Conservation (phyloP, 2,888 invertebrate genomes). For the Antheraea yamamai region DNA sequence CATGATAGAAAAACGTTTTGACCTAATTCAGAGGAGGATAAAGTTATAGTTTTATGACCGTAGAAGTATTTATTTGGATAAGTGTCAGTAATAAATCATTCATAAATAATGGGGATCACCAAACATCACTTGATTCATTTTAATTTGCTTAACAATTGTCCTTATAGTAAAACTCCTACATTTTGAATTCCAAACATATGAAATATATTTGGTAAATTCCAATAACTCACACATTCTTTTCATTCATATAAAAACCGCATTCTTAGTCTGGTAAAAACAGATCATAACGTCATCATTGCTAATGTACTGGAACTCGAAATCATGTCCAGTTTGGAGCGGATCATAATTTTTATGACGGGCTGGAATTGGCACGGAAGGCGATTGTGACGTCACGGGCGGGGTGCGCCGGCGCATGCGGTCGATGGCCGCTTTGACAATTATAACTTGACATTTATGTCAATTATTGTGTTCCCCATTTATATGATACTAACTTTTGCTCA, state of each 20-base stretch:
- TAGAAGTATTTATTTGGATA: not conserved
- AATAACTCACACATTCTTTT: not conserved
- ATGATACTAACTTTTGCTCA: not conserved
- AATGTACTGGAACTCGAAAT: constrained; percentile 34
- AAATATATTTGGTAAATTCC: not conserved
- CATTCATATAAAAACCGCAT: not conserved
- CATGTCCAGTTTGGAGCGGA: constrained; percentile 54
- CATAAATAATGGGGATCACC: not conserved
- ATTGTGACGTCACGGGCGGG: constrained; percentile 50
- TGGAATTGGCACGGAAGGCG: constrained; percentile 48
- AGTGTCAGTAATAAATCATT: not conserved
- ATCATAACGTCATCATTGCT: not conserved
- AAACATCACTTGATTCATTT: not conserved
- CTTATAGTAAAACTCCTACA: not conserved
- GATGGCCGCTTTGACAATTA: constrained; percentile 41
- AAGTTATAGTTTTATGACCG: too few relatives aligned
- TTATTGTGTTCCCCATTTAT: not conserved
- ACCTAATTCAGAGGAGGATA: too few relatives aligned
- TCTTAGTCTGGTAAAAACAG: not conserved
- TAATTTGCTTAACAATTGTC: not conserved
- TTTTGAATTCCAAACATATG: not conserved
- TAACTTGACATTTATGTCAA: constrained; percentile 38
- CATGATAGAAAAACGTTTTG: not conserved
- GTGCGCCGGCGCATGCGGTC: constrained; percentile 35
- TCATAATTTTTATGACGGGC: constrained; percentile 57